A percentile compares a stretch with the other conserved stretches of the same genome.
phyloP scores from a whole-genome alignment of 2,888 invertebrate genomes.

The Abrostola triplasia region DNA sequence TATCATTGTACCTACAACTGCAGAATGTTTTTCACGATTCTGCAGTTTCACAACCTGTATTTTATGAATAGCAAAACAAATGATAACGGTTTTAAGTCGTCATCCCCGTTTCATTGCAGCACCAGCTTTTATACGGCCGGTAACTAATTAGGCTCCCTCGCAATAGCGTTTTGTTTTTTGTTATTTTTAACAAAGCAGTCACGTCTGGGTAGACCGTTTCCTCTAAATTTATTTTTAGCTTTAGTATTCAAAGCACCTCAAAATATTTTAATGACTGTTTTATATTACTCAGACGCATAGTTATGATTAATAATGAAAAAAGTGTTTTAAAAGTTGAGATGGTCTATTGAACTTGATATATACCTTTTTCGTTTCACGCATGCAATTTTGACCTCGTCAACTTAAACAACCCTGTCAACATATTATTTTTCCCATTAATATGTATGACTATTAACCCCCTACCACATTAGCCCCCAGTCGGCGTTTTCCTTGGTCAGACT shows the following conservation, averaged over 20 bases:
- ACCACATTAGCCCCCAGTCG: slow-evolving; percentile 77
- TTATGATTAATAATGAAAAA: slow-evolving; percentile 13
- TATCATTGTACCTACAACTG: slow-evolving; percentile 4
- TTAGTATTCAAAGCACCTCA: slow-evolving; percentile 55
- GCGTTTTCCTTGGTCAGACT: slow-evolving; percentile 77
- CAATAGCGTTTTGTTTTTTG: slow-evolving; percentile 66
- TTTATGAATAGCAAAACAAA: slow-evolving; percentile 54
- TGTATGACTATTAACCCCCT: slow-evolving; percentile 82
- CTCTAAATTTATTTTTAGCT: slow-evolving; percentile 61
- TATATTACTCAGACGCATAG: slow-evolving; percentile 28
- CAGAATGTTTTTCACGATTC: slow-evolving; percentile 4
- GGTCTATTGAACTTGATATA: no score
- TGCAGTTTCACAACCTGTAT: slow-evolving; percentile 8
- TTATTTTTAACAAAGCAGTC: slow-evolving; percentile 69
- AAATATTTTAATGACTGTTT: slow-evolving; percentile 48
- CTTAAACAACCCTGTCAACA: slow-evolving; percentile 57
- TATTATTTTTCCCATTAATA: slow-evolving; percentile 81
- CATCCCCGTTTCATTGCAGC: slow-evolving; percentile 50
- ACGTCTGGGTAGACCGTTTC: slow-evolving; percentile 61
- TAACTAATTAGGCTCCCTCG: slow-evolving; percentile 68
- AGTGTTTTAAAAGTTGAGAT: background rate
- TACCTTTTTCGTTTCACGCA: slow-evolving; percentile 5
- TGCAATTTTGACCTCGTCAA: slow-evolving; percentile 23
- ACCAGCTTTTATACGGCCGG: slow-evolving; percentile 53
- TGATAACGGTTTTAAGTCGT: slow-evolving; percentile 59